Evolutionary conservation across 2,888 invertebrate species (phyloP).

Genomic region (Tanypteryx hageni): DNA sequence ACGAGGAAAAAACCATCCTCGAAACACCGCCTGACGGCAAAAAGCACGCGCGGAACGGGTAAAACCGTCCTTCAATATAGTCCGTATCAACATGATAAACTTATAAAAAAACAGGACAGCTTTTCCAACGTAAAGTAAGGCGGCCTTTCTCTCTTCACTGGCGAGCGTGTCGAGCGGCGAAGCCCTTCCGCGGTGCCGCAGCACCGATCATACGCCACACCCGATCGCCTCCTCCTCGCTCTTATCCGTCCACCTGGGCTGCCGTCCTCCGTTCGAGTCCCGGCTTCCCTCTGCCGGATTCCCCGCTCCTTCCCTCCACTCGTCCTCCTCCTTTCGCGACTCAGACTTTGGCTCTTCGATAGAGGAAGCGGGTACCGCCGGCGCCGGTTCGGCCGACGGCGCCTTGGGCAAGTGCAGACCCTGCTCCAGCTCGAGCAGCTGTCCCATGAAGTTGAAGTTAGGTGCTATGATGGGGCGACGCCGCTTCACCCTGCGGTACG

Average conservation of each 20-base stretch:
- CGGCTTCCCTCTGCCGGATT: neutral
- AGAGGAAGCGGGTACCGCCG: constrained; percentile 30
- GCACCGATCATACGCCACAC: constrained; percentile 48
- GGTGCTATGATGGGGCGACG: constrained; percentile 94
- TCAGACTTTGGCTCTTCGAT: neutral
- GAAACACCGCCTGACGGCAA: constrained; percentile 11
- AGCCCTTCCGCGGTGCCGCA: neutral
- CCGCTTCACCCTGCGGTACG: constrained; percentile 90
- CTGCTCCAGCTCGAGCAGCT: constrained; percentile 90
- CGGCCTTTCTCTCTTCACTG: neutral
- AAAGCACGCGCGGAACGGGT: neutral
- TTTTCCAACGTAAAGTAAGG: neutral
- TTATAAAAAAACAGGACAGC: neutral
- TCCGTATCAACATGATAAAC: neutral
- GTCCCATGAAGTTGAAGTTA: constrained; percentile 95
- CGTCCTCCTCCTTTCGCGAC: neutral
- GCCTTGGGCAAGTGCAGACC: constrained; percentile 76
- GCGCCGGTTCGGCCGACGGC: constrained; percentile 47
- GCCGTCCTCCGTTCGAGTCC: neutral
- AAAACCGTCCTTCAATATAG: neutral
- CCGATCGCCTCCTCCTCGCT: constrained; percentile 45
- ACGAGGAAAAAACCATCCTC: neutral
- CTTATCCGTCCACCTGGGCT: neutral
- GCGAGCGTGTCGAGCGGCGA: neutral
- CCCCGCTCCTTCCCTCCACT: neutral